Base-by-base conservation (phyloP, 2,113 vertebrate genomes). In the Indicator indicator region DNA sequence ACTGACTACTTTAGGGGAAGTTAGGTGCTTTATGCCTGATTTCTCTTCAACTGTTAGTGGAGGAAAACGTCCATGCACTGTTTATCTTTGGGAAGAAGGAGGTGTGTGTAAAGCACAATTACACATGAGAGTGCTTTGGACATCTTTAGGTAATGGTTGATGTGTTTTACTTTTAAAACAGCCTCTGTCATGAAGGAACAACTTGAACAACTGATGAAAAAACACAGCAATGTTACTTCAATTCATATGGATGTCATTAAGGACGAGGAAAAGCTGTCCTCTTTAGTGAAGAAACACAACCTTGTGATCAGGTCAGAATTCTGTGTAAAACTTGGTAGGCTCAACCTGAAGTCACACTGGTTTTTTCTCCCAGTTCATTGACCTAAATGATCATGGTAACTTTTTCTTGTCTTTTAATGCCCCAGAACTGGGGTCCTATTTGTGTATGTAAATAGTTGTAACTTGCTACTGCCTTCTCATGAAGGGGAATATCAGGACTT, bases 271-370 rank as follows among this genome's bases (percentile, higher is more conserved):
- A 98, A 98, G 79, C 89, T 99, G 38, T 96, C 97, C 44, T 98
- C 98, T 32, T 96, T 99, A 97, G 93, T 99, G 95, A 98, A 98
- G 96, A 98, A 98, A 15, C 99, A 99, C 0, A 92, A 99, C 89
- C 89, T 99, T 89, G 99, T 99, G 85, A 98, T 99, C 98, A 99
- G 99, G 99, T 99, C 36, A 91, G 92, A 96, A 88, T 95, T 91
- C 30, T 44, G 48, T 38, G 48, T 84, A 79, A 90, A 89, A 56
- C 9, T 7, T 40, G 32, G 32, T 33, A 33, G 28, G 5, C 44
- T 86, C 77, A 81, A 69, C 13, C 9, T 30, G 42, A 40, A 94
- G 27, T 80, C 48, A 13, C 65, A 11, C 27, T 93, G 6, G 83
- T n/a, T 78, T 89, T 89, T 89, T 85, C 56, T 78, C 18, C 58